Evolutionary conservation across 2,888 invertebrate genomes (phyloP).

Genomic region (Crocallis elinguaria): DNA sequence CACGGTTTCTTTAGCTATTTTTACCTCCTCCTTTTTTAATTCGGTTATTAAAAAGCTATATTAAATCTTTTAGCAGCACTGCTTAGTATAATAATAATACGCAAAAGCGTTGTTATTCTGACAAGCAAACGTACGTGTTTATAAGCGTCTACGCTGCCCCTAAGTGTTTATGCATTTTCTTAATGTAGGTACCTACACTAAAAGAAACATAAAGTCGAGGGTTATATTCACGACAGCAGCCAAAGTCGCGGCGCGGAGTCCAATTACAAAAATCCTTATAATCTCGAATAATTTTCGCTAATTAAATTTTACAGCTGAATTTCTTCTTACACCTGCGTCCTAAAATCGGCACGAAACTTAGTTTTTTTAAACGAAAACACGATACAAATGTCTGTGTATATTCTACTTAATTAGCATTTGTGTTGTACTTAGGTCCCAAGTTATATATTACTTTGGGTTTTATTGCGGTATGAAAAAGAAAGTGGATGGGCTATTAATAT

Average conservation of each 20-base stretch:
- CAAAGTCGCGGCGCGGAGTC: constrained; percentile 30
- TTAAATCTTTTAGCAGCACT: too few relatives aligned
- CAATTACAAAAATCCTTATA: constrained; percentile 74
- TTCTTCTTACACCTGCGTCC: constrained; percentile 61
- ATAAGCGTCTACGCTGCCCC: too few relatives aligned
- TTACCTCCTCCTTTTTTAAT: too few relatives aligned
- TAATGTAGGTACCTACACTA: constrained; percentile 14
- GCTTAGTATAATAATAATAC: too few relatives aligned
- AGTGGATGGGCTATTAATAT: constrained; percentile 7
- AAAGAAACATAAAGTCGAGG: constrained; percentile 3
- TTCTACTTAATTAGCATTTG: constrained; percentile 44
- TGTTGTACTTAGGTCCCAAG: constrained; percentile 29
- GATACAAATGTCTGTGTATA: constrained; percentile 42
- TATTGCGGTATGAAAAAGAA: constrained; percentile 11
- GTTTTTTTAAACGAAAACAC: constrained; percentile 43
- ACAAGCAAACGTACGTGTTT: too few relatives aligned
- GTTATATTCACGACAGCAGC: constrained; percentile 26
- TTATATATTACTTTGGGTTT: too few relatives aligned
- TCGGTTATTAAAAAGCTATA: too few relatives aligned
- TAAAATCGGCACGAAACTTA: constrained; percentile 44
- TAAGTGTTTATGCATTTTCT: neutral
- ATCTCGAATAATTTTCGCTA: constrained; percentile 71
- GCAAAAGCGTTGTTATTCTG: too few relatives aligned
- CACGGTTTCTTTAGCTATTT: too few relatives aligned
- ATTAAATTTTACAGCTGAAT: constrained; percentile 67